Conservation (phyloP, 2,113 vertebrate genomes). For the Cathartes aura region DNA sequence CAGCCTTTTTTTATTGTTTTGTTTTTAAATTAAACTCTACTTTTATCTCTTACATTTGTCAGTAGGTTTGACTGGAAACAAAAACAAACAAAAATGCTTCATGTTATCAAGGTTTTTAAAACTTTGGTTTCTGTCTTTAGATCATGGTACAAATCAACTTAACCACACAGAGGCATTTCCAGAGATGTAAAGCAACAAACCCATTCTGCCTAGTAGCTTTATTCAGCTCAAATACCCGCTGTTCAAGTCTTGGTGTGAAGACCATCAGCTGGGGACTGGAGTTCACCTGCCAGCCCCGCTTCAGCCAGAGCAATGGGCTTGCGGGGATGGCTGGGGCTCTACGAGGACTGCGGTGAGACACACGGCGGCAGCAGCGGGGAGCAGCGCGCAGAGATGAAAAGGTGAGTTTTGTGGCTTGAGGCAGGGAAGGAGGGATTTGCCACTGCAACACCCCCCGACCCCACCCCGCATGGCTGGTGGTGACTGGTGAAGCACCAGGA, state of each 20-base stretch:
- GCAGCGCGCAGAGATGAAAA: not conserved
- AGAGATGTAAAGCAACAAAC: not conserved
- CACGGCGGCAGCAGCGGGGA: accelerated
- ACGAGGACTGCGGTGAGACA: not conserved
- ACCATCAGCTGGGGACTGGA: not conserved
- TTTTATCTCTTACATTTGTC: not conserved
- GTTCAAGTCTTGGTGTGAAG: too few relatives aligned
- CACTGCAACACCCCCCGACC: too few relatives aligned
- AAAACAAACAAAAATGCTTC: not conserved
- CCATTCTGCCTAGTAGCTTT: not conserved
- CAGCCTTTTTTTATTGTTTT: not conserved
- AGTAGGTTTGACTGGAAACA: not conserved
- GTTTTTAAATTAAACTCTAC: not conserved
- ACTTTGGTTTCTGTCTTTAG: not conserved
- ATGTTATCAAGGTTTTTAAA: not conserved
- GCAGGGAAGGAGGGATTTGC: not conserved
- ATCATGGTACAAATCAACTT: not conserved
- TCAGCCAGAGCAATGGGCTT: not conserved
- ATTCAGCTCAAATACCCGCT: not conserved
- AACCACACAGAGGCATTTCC: not conserved
- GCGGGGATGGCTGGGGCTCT: not conserved
- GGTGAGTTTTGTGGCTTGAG: too few relatives aligned
- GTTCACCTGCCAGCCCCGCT: not conserved
- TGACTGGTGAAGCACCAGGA: not conserved
- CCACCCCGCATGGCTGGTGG: not conserved